Base-by-base conservation (phyloP, 2,888 invertebrate genomes). In the Lypha dubia region DNA sequence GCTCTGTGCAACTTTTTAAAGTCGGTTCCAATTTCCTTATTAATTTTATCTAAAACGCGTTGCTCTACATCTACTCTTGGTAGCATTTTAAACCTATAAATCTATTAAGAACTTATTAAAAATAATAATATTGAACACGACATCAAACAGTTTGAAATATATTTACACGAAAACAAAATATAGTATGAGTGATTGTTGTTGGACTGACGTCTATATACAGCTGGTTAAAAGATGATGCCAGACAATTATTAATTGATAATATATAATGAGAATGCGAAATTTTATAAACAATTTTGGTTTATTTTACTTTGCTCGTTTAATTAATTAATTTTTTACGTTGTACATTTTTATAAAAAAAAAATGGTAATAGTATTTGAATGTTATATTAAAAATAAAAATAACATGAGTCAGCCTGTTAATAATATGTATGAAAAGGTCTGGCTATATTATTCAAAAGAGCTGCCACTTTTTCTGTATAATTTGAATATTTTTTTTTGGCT, bases 1-100 rank as follows among this genome's bases (percentile, higher is more conserved):
- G 94, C 93, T 86, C 93, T 93, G 76, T 93, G 91, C 17, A 94
- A 90, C 87, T 93, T 93, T 74, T 93, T 92, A 73, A 94, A 91
- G 88, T 94, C 93, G 13, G 92, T 92, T 24, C 94, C 94, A 60
- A 94, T 92, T 88, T 94, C 93, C 38, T 91, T 89, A 86, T 94
- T 94, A 24, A 95, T 91, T 85, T 93, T 93, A 56, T 92, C 89
- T 53, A 94, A 92, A 22, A 94, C 92, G 85, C 91, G 89, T 58
- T 89, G 86, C 77, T 92, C 90, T 9, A 84, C 35, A 49, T n/a
- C 51, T 7, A 9, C 13, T 38, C 79, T 85, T 17, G 65, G 44
- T 58, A 68, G 58, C 85, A 86, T 85, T 68, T 80, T 74, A 4
- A 68, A 3, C n/a, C 32, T 38, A 11, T 11, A 41, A 60, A 28